These are phyloP conservation scores for Steinernema khuongi DNA, from an alignment of 1,140 invertebrate genomes.

Conservation along the genomic window DNA sequence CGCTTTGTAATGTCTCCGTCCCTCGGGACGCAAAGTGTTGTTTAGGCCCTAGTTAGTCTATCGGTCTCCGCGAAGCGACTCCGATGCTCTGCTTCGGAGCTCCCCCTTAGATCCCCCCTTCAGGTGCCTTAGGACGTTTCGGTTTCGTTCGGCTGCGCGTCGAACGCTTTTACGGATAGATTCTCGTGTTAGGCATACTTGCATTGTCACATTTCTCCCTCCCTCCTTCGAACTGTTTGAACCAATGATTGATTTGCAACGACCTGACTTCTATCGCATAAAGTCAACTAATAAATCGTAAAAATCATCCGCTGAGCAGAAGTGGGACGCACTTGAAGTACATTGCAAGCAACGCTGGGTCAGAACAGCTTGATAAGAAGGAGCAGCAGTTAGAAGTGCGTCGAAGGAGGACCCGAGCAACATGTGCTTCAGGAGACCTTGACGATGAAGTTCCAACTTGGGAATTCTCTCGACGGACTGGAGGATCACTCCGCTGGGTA, in stretches of 20 bases:
- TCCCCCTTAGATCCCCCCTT: background rate
- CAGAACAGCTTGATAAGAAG: no score
- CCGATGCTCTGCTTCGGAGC: background rate
- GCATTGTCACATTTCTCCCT: background rate
- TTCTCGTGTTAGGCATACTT: conserved; percentile 3
- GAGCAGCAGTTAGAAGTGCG: no score
- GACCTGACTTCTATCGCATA: background rate
- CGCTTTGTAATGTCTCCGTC: background rate
- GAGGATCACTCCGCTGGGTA: no score
- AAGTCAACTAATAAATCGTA: background rate
- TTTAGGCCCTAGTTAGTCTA: conserved; percentile 1
- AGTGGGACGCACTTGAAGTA: no score
- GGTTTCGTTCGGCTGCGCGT: background rate
- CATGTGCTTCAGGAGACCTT: no score
- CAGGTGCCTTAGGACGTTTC: background rate
- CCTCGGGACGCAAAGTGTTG: background rate
- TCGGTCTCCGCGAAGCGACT: background rate
- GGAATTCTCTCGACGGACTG: no score
- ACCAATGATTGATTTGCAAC: no score
- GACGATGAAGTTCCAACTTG: no score
- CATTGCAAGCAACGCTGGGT: no score
- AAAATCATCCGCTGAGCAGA: background rate
- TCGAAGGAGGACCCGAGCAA: no score
- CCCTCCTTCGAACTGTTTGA: background rate
- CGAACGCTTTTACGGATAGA: background rate